Evolutionary conservation across 2,888 invertebrate species (phyloP).

Genomic region (Hartigia nigra): DNA sequence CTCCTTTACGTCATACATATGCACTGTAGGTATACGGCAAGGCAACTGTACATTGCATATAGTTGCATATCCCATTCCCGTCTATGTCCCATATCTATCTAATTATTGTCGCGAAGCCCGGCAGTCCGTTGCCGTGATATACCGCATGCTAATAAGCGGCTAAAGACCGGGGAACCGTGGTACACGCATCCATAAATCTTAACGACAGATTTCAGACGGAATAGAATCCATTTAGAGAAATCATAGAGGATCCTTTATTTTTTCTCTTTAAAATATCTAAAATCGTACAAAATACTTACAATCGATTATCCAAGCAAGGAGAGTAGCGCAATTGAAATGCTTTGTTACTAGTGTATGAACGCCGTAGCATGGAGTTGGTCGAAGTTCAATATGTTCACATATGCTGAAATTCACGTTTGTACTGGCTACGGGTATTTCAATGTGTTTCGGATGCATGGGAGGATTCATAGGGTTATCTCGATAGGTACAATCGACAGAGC

Average conservation of each 20-base stretch:
- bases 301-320: neutral
- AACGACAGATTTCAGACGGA: conserved; percentile 26
- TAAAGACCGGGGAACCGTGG: conserved; percentile 63
- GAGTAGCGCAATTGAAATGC: neutral
- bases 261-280: neutral
- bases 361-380: conserved; percentile 5
- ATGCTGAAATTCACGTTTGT: conserved; percentile 13
- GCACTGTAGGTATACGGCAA: conserved; percentile 18
- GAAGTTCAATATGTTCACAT: conserved; percentile 21
- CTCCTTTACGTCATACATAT: conserved; percentile 44
- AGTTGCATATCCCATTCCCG: conserved; percentile 41
- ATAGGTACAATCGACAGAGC: conserved; percentile 51
- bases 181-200: conserved; percentile 60
- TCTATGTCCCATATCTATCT: conserved; percentile 64
- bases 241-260: neutral
- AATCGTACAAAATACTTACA: neutral
- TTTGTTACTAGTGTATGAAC: neutral
- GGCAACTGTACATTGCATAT: neutral
- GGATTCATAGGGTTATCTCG: conserved; percentile 29
- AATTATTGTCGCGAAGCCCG: conserved; percentile 63
- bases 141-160: conserved; percentile 67
- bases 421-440: conserved; percentile 19
- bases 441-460: neutral
- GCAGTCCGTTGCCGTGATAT: conserved; percentile 59
- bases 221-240: neutral